A percentile compares a stretch with the other conserved stretches of the same genome.
phyloP scores from a whole-genome alignment of 2,888 invertebrate species.

The Ormyrus thymus region DNA sequence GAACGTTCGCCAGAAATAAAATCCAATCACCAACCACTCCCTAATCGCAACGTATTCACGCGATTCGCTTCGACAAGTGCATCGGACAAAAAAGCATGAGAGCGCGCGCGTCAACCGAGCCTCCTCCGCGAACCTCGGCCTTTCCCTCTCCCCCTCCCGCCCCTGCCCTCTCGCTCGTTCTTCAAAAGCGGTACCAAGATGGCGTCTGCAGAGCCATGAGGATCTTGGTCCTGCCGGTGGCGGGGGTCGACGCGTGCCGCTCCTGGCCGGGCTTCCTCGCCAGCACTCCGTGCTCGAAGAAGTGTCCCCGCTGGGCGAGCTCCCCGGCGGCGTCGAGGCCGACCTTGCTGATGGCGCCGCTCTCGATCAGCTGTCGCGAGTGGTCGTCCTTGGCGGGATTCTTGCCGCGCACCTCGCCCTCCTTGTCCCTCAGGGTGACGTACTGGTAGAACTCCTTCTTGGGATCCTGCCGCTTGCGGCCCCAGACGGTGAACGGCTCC shows the following conservation, averaged over 20 bases:
- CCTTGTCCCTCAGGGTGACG: constrained; percentile 68
- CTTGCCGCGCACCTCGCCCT: constrained; percentile 69
- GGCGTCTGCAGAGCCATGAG: constrained; percentile 72
- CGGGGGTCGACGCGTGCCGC: constrained; percentile 67
- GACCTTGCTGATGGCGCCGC: constrained; percentile 70
- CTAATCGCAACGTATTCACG: no score
- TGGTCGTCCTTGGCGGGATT: constrained; percentile 70
- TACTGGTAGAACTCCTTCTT: constrained; percentile 72
- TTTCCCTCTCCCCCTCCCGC: neutral
- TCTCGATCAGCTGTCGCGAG: constrained; percentile 69
- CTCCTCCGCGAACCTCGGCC: neutral
- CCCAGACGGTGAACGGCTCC: constrained; percentile 90
- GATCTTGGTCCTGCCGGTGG: constrained; percentile 70
- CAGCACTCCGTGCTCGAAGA: constrained; percentile 71
- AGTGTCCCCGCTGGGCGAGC: constrained; percentile 70
- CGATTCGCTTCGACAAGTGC: no score
- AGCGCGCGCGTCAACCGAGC: neutral
- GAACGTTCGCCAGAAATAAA: no score
- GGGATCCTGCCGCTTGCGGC: constrained; percentile 78
- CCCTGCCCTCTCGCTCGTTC: neutral
- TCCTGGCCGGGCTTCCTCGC: constrained; percentile 66
- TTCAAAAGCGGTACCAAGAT: constrained; percentile 72
- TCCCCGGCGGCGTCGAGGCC: constrained; percentile 71
- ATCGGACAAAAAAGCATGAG: no score
- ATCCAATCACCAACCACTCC: no score